Evolutionary conservation across 2,113 vertebrate genomes (phyloP), one percentile per base, ranked within the genome.

Genomic region (Sylvicapra grimmia): DNA sequence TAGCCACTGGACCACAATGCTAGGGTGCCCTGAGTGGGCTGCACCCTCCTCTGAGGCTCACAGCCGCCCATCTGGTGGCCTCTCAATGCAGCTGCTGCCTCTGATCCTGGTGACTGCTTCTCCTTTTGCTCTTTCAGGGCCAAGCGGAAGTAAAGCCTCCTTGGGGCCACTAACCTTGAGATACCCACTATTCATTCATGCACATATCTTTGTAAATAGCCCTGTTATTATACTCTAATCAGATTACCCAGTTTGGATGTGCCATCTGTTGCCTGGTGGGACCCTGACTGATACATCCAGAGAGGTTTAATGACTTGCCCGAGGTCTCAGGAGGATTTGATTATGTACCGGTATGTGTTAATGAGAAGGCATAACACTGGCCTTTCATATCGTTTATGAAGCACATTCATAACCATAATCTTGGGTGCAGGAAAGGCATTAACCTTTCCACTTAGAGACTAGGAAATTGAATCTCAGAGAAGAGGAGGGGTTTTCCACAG

Each of bases 221-320:
- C 33, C 68, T 8, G 13, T 87, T 82, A 47, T 75, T 49, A 68
- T 12, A 9, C 68, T 84, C 10, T 77, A 89, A 93, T 86, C 49
- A 44, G 86, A 96, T 87, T 29, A 65, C 33, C 27, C 75, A 5
- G 56, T 95, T 93, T 83, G n/a, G 56, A 53, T 7, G 59, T 89
- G 72, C 68, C 79, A 54, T 89, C 88, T 96, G 80, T 89, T 97
- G 96, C 91, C 85, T 97, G 90, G 68, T 61, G 54, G 63, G 63
- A 82, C 47, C 51, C 68, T 77, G 83, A 65, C 29, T 49, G 59
- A 82, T 82, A 94, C 0, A 89, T 61, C 44, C 72, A 93, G 92
- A 49, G 83, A 63, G n/a, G 61, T 65, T 93, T 54, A 87, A 87
- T 61, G n/a, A 90, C 88, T 96, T 47, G 80, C 63, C 49, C 82